Percentiles rank a stretch among this genome's conserved stretches.
Evolutionary conservation across 64 coral and sea anemone species (phyloP).

Genomic region (Stylophora pistillata): DNA sequence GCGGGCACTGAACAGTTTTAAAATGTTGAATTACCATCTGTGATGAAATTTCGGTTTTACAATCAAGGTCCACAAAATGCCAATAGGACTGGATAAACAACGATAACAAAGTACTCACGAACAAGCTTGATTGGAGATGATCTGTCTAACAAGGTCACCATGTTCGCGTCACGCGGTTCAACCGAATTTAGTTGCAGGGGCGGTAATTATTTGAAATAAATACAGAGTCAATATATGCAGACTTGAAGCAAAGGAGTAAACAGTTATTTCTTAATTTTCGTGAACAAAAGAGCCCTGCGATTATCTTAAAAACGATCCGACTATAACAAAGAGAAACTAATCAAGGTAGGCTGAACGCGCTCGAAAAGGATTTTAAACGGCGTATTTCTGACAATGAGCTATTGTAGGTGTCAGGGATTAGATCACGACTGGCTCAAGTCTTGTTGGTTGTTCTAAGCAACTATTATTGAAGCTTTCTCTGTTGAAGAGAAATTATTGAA

Average conservation of each 20-base stretch:
- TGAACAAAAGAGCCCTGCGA: background rate
- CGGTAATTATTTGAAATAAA: background rate
- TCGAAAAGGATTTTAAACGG: too few species aligned
- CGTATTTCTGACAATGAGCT: too few species aligned
- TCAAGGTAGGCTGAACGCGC: background rate
- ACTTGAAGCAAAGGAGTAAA: background rate
- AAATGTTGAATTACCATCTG: too few species aligned
- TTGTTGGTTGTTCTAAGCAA: too few species aligned
- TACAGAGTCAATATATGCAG: background rate
- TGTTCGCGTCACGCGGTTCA: background rate
- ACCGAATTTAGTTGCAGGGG: background rate
- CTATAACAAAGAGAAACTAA: background rate
- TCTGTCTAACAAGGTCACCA: background rate
- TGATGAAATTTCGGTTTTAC: too few species aligned
- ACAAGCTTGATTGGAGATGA: background rate
- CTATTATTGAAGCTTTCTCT: too few species aligned
- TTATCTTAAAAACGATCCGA: background rate
- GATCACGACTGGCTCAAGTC: too few species aligned
- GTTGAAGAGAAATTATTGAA: too few species aligned
- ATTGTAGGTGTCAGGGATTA: too few species aligned
- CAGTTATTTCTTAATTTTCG: background rate
- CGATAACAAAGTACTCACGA: background rate
- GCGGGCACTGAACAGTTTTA: too few species aligned
- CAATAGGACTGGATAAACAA: background rate
- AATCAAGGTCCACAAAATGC: too few species aligned